phyloP scores from a whole-genome alignment of 2,888 invertebrate genomes.

The Sthenelais limicola region DNA sequence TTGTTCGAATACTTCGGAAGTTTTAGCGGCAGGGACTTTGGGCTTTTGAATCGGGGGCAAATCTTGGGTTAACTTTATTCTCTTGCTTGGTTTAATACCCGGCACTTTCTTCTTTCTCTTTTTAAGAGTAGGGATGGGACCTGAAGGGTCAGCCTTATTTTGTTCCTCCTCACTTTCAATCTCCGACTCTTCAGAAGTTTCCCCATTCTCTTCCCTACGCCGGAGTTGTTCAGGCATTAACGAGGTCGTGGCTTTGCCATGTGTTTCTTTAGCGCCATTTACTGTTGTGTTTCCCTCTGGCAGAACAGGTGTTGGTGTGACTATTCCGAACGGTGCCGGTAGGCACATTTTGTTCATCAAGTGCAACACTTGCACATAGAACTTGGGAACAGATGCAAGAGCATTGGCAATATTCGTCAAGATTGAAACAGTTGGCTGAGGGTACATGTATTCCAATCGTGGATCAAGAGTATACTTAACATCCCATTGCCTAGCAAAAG shows the following conservation, averaged over 20 bases:
- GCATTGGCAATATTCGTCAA: conserved; percentile 85
- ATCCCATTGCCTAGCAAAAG: conserved; percentile 50
- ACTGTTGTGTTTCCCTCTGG: conserved; percentile 19
- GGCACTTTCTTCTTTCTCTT: conserved; percentile 51
- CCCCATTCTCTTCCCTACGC: too few relatives aligned
- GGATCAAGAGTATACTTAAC: conserved; percentile 69
- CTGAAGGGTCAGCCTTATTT: conserved; percentile 62
- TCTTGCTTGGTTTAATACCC: conserved; percentile 70
- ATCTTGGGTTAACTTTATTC: conserved; percentile 71
- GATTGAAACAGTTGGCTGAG: conserved; percentile 81
- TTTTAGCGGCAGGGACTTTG: conserved; percentile 40
- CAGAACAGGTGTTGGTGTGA: conserved; percentile 49
- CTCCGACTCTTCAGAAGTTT: conserved; percentile 77
- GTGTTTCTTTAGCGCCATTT: too few relatives aligned
- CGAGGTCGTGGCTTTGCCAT: not conserved
- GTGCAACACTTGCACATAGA: conserved; percentile 86
- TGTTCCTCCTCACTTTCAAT: conserved; percentile 76
- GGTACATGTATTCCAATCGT: conserved; percentile 81
- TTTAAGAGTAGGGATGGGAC: too few relatives aligned
- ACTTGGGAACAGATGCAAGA: conserved; percentile 82
- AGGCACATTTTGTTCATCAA: conserved; percentile 96
- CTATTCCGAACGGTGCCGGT: conserved; percentile 82
- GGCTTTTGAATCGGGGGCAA: conserved; percentile 37
- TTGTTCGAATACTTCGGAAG: conserved; percentile 61
- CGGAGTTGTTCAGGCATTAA: too few relatives aligned